Percentiles rank a stretch among this genome's conserved stretches.
Conservation (phyloP, 2,888 invertebrate species). For the Macrosiphum euphorbiae region DNA sequence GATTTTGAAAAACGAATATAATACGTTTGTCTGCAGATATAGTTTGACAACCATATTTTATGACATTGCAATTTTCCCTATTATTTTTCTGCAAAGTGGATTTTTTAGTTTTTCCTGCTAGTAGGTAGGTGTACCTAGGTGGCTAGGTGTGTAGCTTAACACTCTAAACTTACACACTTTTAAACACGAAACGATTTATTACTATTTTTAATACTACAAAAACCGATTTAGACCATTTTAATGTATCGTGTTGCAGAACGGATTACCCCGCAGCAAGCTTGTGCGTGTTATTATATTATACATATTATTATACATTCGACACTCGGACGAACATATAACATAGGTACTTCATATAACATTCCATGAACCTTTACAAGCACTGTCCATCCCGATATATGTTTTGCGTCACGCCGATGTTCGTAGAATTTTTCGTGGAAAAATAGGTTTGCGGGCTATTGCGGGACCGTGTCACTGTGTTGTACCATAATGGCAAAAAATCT, state of each 20-base stretch:
- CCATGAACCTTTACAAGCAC: background rate
- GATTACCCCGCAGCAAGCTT: background rate
- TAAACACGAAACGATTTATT: background rate
- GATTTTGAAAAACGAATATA: background rate
- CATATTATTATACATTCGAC: background rate
- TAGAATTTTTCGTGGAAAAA: background rate
- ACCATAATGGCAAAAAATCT: background rate
- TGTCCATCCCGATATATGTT: background rate
- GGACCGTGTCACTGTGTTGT: background rate
- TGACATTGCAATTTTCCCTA: background rate
- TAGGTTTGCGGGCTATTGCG: background rate
- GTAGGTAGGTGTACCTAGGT: background rate
- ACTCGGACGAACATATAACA: background rate
- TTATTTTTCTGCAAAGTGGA: background rate
- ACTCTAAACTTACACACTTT: background rate
- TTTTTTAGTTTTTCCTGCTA: background rate
- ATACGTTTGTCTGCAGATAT: background rate
- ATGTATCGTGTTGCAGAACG: background rate
- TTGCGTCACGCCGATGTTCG: background rate
- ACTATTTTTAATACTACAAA: background rate
- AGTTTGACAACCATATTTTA: background rate
- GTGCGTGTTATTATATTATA: background rate
- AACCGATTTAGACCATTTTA: background rate
- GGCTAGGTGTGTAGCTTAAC: background rate
- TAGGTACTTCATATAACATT: background rate